A percentile compares a stretch with the other conserved stretches of the same genome.
phyloP scores from a whole-genome alignment of 2,113 vertebrate species.

The Eptesicus fuscus region DNA sequence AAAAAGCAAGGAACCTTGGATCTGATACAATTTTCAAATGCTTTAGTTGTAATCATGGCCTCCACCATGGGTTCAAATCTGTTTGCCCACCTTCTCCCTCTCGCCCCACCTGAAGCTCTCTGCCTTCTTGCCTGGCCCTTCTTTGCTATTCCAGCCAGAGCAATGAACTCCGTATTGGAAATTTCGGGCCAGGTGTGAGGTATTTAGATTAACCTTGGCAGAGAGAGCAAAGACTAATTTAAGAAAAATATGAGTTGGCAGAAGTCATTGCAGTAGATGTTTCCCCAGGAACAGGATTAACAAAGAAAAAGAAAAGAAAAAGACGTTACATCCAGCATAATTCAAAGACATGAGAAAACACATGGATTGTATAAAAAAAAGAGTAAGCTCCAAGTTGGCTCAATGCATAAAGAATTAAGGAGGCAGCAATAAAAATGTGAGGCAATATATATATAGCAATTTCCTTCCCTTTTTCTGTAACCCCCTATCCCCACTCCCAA shows the following conservation, averaged over 20 bases:
- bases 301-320: slow-evolving; percentile 49
- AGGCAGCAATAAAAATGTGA: not conserved
- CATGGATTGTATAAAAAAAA: slow-evolving; percentile 49
- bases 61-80: not conserved
- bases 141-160: not conserved
- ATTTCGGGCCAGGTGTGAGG: not conserved
- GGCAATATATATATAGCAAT: not conserved
- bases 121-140: not conserved
- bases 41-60: not conserved
- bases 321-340: slow-evolving; percentile 10
- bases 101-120: not conserved
- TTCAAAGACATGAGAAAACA: slow-evolving; percentile 55
- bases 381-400: slow-evolving; percentile 11
- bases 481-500: not conserved
- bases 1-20: not conserved
- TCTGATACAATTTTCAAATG: not conserved
- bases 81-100: not conserved
- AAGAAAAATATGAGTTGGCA: slow-evolving; percentile 31
- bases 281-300: slow-evolving; percentile 54
- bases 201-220: slow-evolving; percentile 42
- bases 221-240: slow-evolving; percentile 1
- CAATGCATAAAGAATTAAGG: slow-evolving; percentile 33
- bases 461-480: not conserved
- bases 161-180: not conserved
- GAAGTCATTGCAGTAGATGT: slow-evolving; percentile 4